phyloP scores from a whole-genome alignment of 2,888 invertebrate species.

The Chironomus riparius region DNA sequence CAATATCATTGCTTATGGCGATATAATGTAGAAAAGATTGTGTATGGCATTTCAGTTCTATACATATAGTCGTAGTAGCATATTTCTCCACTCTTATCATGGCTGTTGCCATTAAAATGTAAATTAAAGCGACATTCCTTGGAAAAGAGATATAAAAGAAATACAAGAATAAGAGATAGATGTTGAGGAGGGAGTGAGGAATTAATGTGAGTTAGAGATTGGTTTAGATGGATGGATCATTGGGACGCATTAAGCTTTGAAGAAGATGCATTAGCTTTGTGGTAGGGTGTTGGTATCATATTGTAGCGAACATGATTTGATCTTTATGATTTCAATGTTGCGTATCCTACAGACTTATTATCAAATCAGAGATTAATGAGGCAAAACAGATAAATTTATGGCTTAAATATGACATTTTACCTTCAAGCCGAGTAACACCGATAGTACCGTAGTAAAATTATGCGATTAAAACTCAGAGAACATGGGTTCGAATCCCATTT shows the following conservation, averaged over 20 bases:
- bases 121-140: conserved; percentile 24
- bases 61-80: neutral
- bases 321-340: too few species aligned
- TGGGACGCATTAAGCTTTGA: neutral
- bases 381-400: too few species aligned
- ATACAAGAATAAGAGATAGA: neutral
- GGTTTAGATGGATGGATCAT: neutral
- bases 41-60: conserved; percentile 14
- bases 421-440: too few species aligned
- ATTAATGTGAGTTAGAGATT: too few species aligned
- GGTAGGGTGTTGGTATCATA: too few species aligned
- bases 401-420: neutral
- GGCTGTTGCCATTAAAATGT: conserved; percentile 23
- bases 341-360: too few species aligned
- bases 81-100: conserved; percentile 5
- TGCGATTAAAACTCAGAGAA: too few species aligned
- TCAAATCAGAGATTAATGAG: too few species aligned
- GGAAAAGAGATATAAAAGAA: neutral
- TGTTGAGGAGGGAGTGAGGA: too few species aligned
- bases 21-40: conserved; percentile 5
- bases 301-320: too few species aligned
- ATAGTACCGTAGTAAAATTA: too few species aligned
- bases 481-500: neutral
- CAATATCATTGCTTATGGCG: conserved; percentile 20
- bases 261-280: neutral